These are phyloP conservation scores for Dipodomys spectabilis DNA, from an alignment of 2,113 vertebrate genomes.

Conservation along the genomic window DNA sequence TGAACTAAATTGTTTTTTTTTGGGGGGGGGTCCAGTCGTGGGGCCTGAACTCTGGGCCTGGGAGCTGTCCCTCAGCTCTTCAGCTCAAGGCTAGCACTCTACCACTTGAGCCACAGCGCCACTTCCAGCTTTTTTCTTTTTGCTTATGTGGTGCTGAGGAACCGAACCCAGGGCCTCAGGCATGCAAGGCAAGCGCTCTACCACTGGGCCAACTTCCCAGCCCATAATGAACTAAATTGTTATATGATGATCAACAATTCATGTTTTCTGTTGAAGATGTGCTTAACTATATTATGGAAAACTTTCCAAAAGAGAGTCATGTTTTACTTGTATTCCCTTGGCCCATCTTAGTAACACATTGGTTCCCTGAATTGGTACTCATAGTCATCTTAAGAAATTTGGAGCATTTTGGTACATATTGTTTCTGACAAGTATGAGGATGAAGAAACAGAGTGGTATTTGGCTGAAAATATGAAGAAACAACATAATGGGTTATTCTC, in stretches of 20 bases:
- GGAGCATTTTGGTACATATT: not conserved
- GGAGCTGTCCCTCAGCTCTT: no score
- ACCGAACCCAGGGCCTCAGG: no score
- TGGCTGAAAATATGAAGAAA: conserved; percentile 1
- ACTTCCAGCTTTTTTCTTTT: no score
- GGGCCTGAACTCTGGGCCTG: no score
- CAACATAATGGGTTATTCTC: no score
- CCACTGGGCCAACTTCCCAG: no score
- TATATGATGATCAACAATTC: not conserved
- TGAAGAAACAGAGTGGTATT: not conserved
- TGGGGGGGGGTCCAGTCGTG: no score
- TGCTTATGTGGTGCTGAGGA: no score
- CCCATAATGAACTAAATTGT: not conserved
- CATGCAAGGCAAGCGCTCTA: no score
- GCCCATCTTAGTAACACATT: not conserved
- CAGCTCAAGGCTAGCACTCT: no score
- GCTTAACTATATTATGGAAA: not conserved
- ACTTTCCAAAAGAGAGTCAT: not conserved
- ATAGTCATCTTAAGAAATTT: not conserved
- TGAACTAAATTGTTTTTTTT: not conserved
- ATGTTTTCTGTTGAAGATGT: conserved; percentile 23
- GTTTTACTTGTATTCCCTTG: not conserved
- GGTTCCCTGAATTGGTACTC: not conserved
- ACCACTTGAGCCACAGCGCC: no score
- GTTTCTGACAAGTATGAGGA: not conserved